Base-by-base conservation (phyloP, 2,113 vertebrate genomes). In the Eulacestoma nigropectus region DNA sequence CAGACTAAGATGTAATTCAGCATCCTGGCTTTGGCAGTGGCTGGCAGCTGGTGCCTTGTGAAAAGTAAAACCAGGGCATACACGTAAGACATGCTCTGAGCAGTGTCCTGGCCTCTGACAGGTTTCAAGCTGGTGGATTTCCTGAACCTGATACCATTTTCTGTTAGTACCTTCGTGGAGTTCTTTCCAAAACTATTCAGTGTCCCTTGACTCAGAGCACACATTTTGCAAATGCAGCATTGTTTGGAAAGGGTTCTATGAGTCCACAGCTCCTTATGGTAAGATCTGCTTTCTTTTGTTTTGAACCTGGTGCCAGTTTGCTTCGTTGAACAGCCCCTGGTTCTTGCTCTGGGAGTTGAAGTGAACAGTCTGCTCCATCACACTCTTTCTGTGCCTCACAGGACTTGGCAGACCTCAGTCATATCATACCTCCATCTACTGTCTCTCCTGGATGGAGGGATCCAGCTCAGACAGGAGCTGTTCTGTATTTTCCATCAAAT, bases 351-450 rank as follows among this genome's bases (percentile, higher is more conserved):
- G 67, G 56, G 70, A 62, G 47, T 47, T 42, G 27, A 25, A 70
- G 46, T 8, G 35, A 84, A 21, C 32, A 21, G 7, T 19, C 39
- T 93, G 47, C 65, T 74, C 32, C 2, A 5, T 35, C 11, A n/a
- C 5, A 19, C 14, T n/a, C 17, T 33, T 53, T 21, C 23, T 26
- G 30, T 68, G 35, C n/a, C 74, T 87, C 39, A 11, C 0, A 5
- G 37, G 19, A 9, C 52, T 50, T 46, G 39, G 12, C 39, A 73
- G 64, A 26, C 20, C 46, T 84, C 50, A 52, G 0, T 25, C 29
- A 7, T 42, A 16, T 4, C 33, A 27, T 53, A 15, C 44, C 21
- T 52, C 9, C 1, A 2, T 14, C 13, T 35, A 0, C 33, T 13
- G 4, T 64, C 30, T 42, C 72, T 81, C 46, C 39, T 81, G 59